phyloP scores from a whole-genome alignment of 2,113 vertebrate species.

The Notarius lentiginosus region DNA sequence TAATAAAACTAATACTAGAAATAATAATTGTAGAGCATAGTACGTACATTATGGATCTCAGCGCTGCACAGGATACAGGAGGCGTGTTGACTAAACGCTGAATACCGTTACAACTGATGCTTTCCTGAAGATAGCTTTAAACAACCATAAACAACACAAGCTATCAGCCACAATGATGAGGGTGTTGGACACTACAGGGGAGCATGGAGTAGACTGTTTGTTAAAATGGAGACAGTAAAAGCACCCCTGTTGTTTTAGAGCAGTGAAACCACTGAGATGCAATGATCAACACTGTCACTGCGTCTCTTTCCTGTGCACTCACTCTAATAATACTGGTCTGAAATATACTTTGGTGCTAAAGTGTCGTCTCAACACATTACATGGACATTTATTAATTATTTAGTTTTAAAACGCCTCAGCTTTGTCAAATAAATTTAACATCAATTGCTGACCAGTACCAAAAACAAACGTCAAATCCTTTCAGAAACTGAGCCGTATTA shows the following conservation, averaged over 20 bases:
- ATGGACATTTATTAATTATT: neutral
- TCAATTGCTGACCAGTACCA: neutral
- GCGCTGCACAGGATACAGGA: neutral
- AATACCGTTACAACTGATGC: neutral
- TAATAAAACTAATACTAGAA: neutral
- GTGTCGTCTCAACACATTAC: neutral
- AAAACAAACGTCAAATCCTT: neutral
- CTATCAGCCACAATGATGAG: neutral
- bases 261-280: neutral
- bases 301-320: neutral
- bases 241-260: slow-evolving; percentile 1
- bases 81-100: slow-evolving; percentile 8
- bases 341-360: neutral
- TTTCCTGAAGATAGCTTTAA: neutral
- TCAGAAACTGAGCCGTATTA: neutral
- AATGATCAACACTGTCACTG: neutral
- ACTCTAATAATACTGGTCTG: slow-evolving; percentile 11
- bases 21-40: neutral
- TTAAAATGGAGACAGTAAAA: slow-evolving; percentile 1
- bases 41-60: neutral
- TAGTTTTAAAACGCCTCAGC: neutral
- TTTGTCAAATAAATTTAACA: neutral
- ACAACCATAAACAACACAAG: neutral
- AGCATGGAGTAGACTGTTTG: neutral
- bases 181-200: neutral